These are phyloP conservation scores for Ophonus ardosiacus DNA, from an alignment of 2,888 invertebrate genomes.

Conservation along the genomic window DNA sequence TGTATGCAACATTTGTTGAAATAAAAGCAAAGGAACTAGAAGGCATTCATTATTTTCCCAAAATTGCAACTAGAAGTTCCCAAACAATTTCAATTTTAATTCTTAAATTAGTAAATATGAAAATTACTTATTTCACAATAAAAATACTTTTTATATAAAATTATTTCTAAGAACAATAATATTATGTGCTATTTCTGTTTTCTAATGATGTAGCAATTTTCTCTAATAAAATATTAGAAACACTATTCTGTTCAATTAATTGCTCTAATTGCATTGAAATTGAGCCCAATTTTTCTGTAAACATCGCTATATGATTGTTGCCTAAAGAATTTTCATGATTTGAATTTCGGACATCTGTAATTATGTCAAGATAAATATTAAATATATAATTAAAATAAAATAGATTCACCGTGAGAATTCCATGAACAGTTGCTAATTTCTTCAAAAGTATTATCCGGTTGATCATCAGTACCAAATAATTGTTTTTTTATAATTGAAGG, in stretches of 20 bases:
- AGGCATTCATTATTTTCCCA: too few relatives aligned
- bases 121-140: background rate
- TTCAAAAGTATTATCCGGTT: background rate
- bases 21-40: too few relatives aligned
- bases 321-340: background rate
- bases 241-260: constrained; percentile 32
- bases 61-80: too few relatives aligned
- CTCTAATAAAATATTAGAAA: constrained; percentile 25
- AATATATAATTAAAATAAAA: background rate
- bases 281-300: background rate
- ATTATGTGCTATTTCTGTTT: background rate
- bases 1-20: too few relatives aligned
- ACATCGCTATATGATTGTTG: background rate
- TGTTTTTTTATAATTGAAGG: background rate
- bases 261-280: constrained; percentile 2
- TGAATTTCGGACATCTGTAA: constrained; percentile 17
- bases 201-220: constrained; percentile 27
- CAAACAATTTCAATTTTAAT: too few relatives aligned
- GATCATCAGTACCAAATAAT: constrained; percentile 3
- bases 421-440: background rate
- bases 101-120: background rate
- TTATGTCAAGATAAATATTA: background rate
- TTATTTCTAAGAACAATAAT: background rate
- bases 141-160: constrained; percentile 5
- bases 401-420: constrained; percentile 21